Percentiles rank a stretch among this genome's conserved stretches.
Evolutionary conservation across 2,888 invertebrate genomes (phyloP).

Genomic region (Dione juno): DNA sequence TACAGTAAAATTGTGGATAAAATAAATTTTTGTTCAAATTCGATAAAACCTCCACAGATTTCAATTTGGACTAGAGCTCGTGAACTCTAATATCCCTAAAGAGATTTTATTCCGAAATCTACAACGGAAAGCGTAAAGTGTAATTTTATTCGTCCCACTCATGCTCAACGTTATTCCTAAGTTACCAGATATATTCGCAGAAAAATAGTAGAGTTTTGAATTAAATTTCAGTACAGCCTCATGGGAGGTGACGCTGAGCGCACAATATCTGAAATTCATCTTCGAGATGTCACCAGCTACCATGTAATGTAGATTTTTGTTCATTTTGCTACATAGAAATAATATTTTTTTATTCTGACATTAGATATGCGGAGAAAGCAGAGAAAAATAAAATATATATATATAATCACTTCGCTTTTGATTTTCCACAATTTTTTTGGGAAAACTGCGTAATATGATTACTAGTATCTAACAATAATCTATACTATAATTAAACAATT

Average conservation of each 20-base stretch:
- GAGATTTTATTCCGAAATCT: conserved; percentile 36
- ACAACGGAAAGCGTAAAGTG: conserved; percentile 30
- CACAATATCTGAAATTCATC: conserved; percentile 52
- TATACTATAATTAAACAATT: too few relatives aligned
- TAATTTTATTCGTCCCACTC: conserved; percentile 41
- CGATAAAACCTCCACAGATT: conserved; percentile 33
- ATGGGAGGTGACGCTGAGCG: conserved; percentile 18
- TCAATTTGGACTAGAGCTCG: conserved; percentile 37
- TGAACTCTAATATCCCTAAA: conserved; percentile 41
- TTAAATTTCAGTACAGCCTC: conserved; percentile 58
- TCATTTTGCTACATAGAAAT: conserved; percentile 10
- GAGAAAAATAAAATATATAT: too few relatives aligned
- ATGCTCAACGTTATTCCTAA: conserved; percentile 35
- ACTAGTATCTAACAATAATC: too few relatives aligned
- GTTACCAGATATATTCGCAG: conserved; percentile 46
- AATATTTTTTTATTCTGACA: not conserved
- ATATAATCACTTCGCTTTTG: too few relatives aligned
- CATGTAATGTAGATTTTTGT: not conserved
- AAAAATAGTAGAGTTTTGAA: conserved; percentile 65
- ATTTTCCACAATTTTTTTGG: too few relatives aligned
- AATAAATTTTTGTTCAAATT: conserved; percentile 25
- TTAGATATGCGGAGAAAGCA: too few relatives aligned
- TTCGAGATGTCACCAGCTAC: conserved; percentile 49
- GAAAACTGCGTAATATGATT: too few relatives aligned
- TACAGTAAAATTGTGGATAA: not conserved